Base-by-base conservation (phyloP, 2,888 invertebrate genomes). In the Sphecodes monilicornis region DNA sequence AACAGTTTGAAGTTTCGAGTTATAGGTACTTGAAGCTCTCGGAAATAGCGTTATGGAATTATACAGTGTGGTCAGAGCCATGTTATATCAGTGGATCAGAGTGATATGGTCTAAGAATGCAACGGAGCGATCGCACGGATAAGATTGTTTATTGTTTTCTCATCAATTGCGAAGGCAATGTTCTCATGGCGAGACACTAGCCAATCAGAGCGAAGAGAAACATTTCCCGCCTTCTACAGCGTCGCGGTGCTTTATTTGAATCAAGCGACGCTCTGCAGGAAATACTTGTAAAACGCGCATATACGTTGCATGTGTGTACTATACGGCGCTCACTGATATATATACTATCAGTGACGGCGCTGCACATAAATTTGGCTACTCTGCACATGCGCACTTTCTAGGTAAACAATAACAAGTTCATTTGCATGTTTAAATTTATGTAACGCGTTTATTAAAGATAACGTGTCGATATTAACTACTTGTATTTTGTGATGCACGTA, bases 381-480 rank as follows among this genome's bases (percentile, higher is more conserved):
- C 8, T 16, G 54, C 79, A 18, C 68, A 43, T 68, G 75, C 68
- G 75, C n/a, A 26, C n/a, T 36, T n/a, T 32, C n/a, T 32, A 54
- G 50, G 26, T 36, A 78, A 16, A 26, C 39, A 72, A 8, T 29
- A 60, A 43, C 69, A 69, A 26, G 13, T 26, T 69, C 6, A 41
- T 39, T 68, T 66, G 32, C 36, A 66, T n/a, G 32, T 22, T 36
- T 22, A 32, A 66, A 66, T 22, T 36, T 68, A 13, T 13, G 41
- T 39, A n/a, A 39, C 6, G n/a, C n/a, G 39, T 11, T 68, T 39
- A 18, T 68, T 68, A n/a, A n/a, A 39, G 11, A 13, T 39, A 68
- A 68, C 10, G 22, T 18, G 8, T 22, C 1, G 5, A 39, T 39
- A n/a, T 68, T 68, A 68, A 68, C 32, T 36, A 22, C 10, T 22